Conservation (phyloP, 2,113 vertebrate genomes). For the Mus pahari region DNA sequence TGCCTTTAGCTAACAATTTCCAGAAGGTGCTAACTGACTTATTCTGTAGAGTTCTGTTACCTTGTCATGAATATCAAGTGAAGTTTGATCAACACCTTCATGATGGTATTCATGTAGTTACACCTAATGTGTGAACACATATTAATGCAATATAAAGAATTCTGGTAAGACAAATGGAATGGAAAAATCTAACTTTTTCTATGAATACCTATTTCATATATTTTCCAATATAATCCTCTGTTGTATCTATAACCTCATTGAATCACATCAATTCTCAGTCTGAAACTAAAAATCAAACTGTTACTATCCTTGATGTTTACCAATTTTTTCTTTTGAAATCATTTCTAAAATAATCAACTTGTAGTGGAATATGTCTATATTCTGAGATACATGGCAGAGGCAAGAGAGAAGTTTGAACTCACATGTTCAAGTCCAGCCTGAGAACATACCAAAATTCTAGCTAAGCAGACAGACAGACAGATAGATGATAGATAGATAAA, state of each 20-base stretch:
- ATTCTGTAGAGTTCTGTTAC: constrained; percentile 21
- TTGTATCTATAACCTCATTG: background rate
- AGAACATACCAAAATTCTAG: background rate
- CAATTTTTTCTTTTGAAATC: background rate
- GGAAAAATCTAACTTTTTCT: background rate
- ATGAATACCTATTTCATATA: constrained; percentile 16
- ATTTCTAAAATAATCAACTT: background rate
- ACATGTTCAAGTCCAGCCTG: background rate
- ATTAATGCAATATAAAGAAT: constrained; percentile 6
- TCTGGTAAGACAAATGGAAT: background rate
- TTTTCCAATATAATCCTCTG: background rate
- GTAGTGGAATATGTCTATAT: background rate
- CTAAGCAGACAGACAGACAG: background rate
- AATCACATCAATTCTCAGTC: background rate
- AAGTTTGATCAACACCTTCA: background rate
- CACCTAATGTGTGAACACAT: background rate
- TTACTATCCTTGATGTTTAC: background rate
- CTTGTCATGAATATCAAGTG: constrained; percentile 41
- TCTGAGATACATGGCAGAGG: too few relatives aligned
- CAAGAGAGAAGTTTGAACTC: background rate
- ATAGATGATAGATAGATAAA: background rate
- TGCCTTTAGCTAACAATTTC: background rate
- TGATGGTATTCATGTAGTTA: constrained; percentile 38
- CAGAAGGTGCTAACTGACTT: background rate
- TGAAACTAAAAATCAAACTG: background rate